Base-by-base conservation (phyloP, 2,797 vertebrate species). In the Cryptoprocta ferox region DNA sequence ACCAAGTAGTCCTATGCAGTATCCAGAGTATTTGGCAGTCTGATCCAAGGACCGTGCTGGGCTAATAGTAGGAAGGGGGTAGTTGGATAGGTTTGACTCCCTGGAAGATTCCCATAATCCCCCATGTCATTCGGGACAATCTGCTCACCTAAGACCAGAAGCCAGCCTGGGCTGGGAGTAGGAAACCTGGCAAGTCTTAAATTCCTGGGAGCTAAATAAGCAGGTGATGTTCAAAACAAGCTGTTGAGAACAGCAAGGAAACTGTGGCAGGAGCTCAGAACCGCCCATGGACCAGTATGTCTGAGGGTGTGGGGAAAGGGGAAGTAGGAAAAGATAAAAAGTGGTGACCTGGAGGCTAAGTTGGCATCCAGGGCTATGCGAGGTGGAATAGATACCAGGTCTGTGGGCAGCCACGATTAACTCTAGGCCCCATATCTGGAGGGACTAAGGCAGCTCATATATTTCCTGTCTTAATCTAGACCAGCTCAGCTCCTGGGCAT, bases 341-440 rank as follows among this genome's bases (percentile, higher is more conserved):
- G 32, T 63, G 14, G 45, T 90, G 91, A 92, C 75, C 75, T 50
- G n/a, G 30, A 59, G 28, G 81, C 45, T 76, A 90, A 37, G 14
- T 66, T 93, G 94, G 61, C 80, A 97, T 70, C 79, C 48, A 82
- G 61, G 56, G 63, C 66, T 39, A 32, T 5, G 63, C 6, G 26
- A 65, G 71, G 90, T n/a, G 81, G 37, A 75, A 76, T 76, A 90
- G 92, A 95, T 80, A 79, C 18, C 70, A 88, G 73, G 84, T 82
- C 61, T 92, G 48, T 97, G 97, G 96, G 59, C 39, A 92, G 97
- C 76, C 15, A 88, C 48, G 96, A 98, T 97, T 97, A 97, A 96
- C 48, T 42, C 39, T 21, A 84, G 94, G 85, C 93, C 26, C 65
- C 83, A 42, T 32, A 56, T 96, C 96, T 97, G 94, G 89, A 93